Conservation (phyloP, 2,888 invertebrate genomes). For the Drosophila testacea region DNA sequence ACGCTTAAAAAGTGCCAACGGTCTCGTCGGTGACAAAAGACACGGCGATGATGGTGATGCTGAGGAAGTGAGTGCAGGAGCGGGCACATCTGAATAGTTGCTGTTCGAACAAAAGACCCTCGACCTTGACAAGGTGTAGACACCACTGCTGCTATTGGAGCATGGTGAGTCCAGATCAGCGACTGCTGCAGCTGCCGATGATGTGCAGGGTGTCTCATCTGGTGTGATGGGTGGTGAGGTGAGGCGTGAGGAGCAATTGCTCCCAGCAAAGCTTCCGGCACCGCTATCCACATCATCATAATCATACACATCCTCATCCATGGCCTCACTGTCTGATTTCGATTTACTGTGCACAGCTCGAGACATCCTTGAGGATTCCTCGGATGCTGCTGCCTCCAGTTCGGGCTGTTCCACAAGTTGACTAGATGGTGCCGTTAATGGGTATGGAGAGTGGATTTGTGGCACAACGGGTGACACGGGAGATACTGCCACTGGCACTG, state of each 20-base stretch:
- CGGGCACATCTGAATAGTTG: slow-evolving; percentile 22
- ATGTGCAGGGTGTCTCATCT: slow-evolving; percentile 75
- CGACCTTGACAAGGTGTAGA: slow-evolving; percentile 45
- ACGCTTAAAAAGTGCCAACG: slow-evolving; percentile 75
- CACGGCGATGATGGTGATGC: slow-evolving; percentile 26
- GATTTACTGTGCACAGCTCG: slow-evolving; percentile 49
- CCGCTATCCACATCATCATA: slow-evolving; percentile 75
- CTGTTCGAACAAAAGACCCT: slow-evolving; percentile 12
- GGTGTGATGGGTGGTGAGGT: slow-evolving; percentile 83
- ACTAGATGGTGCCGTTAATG: slow-evolving; percentile 51
- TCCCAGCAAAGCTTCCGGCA: slow-evolving; percentile 70
- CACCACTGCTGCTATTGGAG: slow-evolving; percentile 63
- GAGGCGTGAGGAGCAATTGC: slow-evolving; percentile 80
- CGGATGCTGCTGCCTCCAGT: slow-evolving; percentile 39
- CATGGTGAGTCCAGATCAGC: slow-evolving; percentile 71
- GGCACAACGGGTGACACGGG: slow-evolving; percentile 16
- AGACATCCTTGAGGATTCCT: slow-evolving; percentile 1
- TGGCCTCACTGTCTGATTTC: slow-evolving; percentile 77
- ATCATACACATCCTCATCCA: slow-evolving; percentile 75
- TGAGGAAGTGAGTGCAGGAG: slow-evolving; percentile 21
- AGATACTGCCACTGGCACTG: slow-evolving; percentile 40
- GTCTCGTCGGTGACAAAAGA: slow-evolving; percentile 67
- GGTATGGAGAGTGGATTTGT: slow-evolving; percentile 9
- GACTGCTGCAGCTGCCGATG: slow-evolving; percentile 43
- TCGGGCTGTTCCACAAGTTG: slow-evolving; percentile 70